A percentile compares a stretch with the other conserved stretches of the same genome.
Conservation (phyloP, 1,140 invertebrate species). For the Mya arenaria region DNA sequence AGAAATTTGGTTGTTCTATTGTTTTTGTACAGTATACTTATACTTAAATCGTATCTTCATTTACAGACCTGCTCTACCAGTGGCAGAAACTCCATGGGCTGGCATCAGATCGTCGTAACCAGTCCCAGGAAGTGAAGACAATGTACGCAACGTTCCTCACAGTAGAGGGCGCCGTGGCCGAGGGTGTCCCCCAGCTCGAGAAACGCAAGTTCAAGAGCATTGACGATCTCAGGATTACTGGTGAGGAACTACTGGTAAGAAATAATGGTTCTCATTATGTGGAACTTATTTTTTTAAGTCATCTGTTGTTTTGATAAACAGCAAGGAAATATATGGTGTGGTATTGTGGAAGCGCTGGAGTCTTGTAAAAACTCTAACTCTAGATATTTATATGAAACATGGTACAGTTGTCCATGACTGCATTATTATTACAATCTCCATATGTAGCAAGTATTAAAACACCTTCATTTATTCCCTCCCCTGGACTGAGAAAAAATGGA, state of each 20-base stretch:
- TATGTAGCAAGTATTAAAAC: too few relatives aligned
- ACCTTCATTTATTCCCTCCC: too few relatives aligned
- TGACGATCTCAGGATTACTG: conserved; percentile 82
- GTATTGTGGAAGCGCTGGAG: neutral
- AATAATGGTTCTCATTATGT: neutral
- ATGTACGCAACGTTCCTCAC: conserved; percentile 82
- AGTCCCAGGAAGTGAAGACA: conserved; percentile 73
- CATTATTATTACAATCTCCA: too few relatives aligned
- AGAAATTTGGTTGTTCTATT: too few relatives aligned
- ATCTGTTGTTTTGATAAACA: neutral
- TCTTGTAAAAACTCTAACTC: too few relatives aligned
- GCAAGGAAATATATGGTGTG: neutral
- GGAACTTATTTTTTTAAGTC: neutral
- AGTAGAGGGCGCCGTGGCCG: conserved; percentile 75
- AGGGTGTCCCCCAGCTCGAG: conserved; percentile 65
- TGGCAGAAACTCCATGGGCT: conserved; percentile 84
- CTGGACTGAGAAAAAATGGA: too few relatives aligned
- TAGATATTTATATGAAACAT: too few relatives aligned
- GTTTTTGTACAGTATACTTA: too few relatives aligned
- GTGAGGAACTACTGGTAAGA: conserved; percentile 83
- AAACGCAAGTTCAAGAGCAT: conserved; percentile 64
- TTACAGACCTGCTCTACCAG: conserved; percentile 84
- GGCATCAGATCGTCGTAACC: conserved; percentile 82
- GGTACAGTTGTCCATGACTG: too few relatives aligned
- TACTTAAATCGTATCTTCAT: too few relatives aligned